Percentiles rank a stretch among this genome's conserved stretches.
These are phyloP conservation scores for Falco columbarius DNA, from an alignment of 2,797 vertebrate species.

Conservation along the genomic window DNA sequence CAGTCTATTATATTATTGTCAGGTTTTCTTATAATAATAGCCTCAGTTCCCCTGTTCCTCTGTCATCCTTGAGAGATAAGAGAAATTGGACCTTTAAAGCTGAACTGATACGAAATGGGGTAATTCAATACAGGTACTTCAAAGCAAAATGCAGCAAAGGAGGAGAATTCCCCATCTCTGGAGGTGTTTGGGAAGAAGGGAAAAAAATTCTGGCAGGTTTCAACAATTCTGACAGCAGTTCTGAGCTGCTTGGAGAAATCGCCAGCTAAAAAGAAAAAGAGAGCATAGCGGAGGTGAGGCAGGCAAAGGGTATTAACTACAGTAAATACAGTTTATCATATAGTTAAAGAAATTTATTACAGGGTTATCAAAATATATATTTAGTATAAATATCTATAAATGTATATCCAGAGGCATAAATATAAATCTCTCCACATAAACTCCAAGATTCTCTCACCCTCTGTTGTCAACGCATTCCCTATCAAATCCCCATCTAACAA, in stretches of 20 bases:
- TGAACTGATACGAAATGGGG: neutral
- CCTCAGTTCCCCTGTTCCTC: neutral
- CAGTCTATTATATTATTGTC: neutral
- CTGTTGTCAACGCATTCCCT: constrained; percentile 38
- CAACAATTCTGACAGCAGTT: constrained; percentile 39
- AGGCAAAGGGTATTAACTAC: constrained; percentile 34
- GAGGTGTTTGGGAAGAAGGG: neutral
- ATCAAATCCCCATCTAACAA: constrained; percentile 14
- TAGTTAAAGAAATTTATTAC: constrained; percentile 57
- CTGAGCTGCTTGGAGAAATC: constrained; percentile 30
- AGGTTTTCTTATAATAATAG: neutral
- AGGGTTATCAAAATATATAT: constrained; percentile 48
- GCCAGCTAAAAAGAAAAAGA: constrained; percentile 12
- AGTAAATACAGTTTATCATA: constrained; percentile 55
- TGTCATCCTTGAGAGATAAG: neutral
- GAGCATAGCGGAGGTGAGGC: neutral
- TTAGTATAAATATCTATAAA: constrained; percentile 59
- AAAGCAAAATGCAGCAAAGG: constrained; percentile 6
- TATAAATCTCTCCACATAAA: constrained; percentile 41
- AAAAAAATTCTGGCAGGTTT: constrained; percentile 7
- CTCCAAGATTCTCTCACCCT: neutral
- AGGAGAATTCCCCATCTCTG: neutral
- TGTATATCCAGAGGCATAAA: constrained; percentile 40
- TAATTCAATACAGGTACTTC: neutral
- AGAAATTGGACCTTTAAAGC: neutral